Evolutionary conservation across 2,797 vertebrate genomes (phyloP), one percentile per base, ranked within the genome.

Genomic region (Phrynocephalus forsythii): DNA sequence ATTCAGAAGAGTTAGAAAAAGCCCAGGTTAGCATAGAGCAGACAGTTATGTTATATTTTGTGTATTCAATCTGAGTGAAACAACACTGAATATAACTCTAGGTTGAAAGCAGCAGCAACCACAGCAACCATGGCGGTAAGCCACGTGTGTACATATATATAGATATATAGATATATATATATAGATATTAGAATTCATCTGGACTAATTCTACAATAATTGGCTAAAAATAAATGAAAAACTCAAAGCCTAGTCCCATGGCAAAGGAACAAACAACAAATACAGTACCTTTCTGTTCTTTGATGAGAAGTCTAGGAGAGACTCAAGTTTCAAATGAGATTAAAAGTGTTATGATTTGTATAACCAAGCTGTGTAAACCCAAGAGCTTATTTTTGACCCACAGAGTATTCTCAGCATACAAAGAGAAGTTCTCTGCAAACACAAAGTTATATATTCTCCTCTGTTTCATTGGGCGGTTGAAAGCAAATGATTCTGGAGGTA

Each of bases 321-420:
- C 75, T 82, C 0, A 7, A 68, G 79, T 94, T 95, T 93, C 89
- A 88, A 89, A 86, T 15, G 22, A 86, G 52, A 85, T 93, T 94
- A 94, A 94, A 93, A 92, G 79, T 90, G 87, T 90, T 83, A 66
- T 83, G 90, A 86, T 82, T 94, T 93, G 75, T 92, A 94, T 91
- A 94, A 89, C 77, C 86, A 89, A 82, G 0, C 0, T 20, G 5
- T 56, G 78, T 88, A 89, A 94, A 94, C 79, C 56, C 83, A 84
- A 88, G 80, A 75, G 86, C 85, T 56, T 94, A 88, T 92, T 94
- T 95, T 84, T 89, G 90, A 75, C 86, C 0, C 3, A 86, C 86
- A 91, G 82, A 0, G 0, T 86, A 86, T 92, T 89, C 87, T 90
- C 89, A 89, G 92, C 3, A 3, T 68, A 24, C 71, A 91, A 83